These are phyloP conservation scores for Caenorhabditis latens DNA, from an alignment of 1,140 invertebrate genomes.

Conservation along the genomic window DNA sequence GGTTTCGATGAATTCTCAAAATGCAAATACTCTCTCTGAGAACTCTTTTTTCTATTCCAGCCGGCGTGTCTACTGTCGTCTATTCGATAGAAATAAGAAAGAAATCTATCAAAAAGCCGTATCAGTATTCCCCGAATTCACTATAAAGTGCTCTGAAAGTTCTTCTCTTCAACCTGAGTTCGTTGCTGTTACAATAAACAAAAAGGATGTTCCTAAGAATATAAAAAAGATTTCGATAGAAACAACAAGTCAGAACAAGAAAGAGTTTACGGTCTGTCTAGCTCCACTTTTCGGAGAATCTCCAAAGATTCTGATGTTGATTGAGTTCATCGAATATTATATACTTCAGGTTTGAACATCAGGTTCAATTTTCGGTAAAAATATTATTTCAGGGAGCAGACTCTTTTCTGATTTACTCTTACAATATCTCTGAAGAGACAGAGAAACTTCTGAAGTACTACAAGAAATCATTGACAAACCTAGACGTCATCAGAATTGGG, in stretches of 20 bases:
- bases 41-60: background rate
- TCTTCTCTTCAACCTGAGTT: background rate
- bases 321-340: slow-evolving; percentile 48
- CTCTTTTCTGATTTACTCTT: slow-evolving; percentile 13
- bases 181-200: slow-evolving; percentile 34
- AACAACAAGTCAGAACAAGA: slow-evolving; percentile 3
- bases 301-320: slow-evolving; percentile 32
- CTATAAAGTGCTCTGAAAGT: slow-evolving; percentile 21
- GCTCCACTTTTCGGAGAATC: slow-evolving; percentile 30
- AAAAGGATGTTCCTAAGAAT: slow-evolving; percentile 33
- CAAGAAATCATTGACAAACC: background rate
- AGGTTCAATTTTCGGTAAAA: background rate
- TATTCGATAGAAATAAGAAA: slow-evolving; percentile 26
- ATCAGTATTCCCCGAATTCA: slow-evolving; percentile 39
- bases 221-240: slow-evolving; percentile 4
- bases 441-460: background rate
- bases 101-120: slow-evolving; percentile 49
- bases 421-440: background rate
- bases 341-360: slow-evolving; percentile 7
- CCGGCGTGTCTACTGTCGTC: slow-evolving; percentile 38
- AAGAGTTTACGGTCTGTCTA: slow-evolving; percentile 39
- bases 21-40: background rate
- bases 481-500: background rate
- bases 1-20: background rate
- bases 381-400: background rate